phyloP scores from a whole-genome alignment of 2,797 vertebrate genomes.

The Pseudocheirus occidentalis region DNA sequence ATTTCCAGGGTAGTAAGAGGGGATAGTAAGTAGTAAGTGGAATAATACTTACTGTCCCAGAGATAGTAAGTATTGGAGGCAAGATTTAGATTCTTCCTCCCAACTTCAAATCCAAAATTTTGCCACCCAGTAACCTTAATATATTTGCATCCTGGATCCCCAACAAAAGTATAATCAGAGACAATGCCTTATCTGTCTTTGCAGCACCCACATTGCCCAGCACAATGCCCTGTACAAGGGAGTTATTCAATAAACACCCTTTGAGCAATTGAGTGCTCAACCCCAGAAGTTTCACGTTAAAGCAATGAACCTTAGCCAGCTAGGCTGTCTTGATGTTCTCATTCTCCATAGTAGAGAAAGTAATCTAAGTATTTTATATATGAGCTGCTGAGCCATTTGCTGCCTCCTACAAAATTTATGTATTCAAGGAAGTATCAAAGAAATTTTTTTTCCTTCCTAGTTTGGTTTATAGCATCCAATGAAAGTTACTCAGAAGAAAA shows the following conservation, averaged over 20 bases:
- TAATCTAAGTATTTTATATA: slow-evolving; percentile 1
- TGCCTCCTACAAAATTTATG: slow-evolving; percentile 5
- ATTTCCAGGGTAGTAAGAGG: background rate
- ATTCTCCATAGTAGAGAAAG: background rate
- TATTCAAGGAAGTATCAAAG: background rate
- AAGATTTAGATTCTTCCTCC: background rate
- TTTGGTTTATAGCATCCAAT: background rate
- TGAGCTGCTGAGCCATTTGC: background rate
- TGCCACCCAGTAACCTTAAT: background rate
- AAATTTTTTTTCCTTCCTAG: background rate
- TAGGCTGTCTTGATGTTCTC: background rate
- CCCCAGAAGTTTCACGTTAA: background rate
- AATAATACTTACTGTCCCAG: background rate
- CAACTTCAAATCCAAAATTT: background rate
- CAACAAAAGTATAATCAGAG: background rate
- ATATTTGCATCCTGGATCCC: background rate
- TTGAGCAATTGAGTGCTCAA: background rate
- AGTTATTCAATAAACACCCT: background rate
- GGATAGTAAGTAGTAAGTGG: background rate
- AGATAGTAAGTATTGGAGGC: background rate
- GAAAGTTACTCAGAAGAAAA: background rate
- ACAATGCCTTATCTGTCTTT: background rate
- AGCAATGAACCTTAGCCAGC: background rate
- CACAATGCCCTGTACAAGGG: background rate
- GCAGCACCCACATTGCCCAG: background rate